Percentiles rank a stretch among this genome's conserved stretches.
These are phyloP conservation scores for Myripristis jacobus DNA, from an alignment of 2,797 vertebrate species.

Conservation along the genomic window DNA sequence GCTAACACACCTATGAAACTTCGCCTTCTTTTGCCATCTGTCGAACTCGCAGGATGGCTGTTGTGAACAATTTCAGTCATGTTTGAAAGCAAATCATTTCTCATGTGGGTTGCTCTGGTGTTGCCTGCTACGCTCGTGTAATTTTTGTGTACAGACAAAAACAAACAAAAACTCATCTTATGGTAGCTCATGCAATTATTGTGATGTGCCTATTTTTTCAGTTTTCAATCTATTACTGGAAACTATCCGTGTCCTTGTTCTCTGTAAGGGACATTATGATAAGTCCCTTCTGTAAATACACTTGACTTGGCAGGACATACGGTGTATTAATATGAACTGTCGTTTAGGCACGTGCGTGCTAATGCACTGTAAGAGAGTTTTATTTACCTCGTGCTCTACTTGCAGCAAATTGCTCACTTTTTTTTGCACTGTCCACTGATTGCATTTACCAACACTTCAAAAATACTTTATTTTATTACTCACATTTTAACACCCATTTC, in stretches of 20 bases:
- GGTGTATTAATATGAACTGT: not conserved
- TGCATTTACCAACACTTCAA: not conserved
- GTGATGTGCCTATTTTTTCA: too few relatives aligned
- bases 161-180: not conserved
- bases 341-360: not conserved
- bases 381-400: not conserved
- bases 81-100: conserved; percentile 58
- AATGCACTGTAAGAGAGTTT: not conserved
- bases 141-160: not conserved
- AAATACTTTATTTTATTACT: not conserved
- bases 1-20: conserved; percentile 61
- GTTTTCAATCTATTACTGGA: too few relatives aligned
- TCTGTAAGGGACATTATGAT: too few relatives aligned
- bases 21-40: conserved; percentile 65
- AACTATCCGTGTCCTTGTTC: too few relatives aligned
- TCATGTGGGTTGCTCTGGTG: conserved; percentile 24
- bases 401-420: conserved; percentile 1
- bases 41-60: conserved; percentile 47
- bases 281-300: not conserved
- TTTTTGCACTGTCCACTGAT: conserved; percentile 19
- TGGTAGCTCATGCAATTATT: too few relatives aligned
- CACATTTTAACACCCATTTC: conserved; percentile 32
- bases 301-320: not conserved
- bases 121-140: conserved; percentile 25
- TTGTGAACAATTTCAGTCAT: conserved; percentile 49